phyloP scores from a whole-genome alignment of 2,113 vertebrate species.

The Lepidothrix coronata region DNA sequence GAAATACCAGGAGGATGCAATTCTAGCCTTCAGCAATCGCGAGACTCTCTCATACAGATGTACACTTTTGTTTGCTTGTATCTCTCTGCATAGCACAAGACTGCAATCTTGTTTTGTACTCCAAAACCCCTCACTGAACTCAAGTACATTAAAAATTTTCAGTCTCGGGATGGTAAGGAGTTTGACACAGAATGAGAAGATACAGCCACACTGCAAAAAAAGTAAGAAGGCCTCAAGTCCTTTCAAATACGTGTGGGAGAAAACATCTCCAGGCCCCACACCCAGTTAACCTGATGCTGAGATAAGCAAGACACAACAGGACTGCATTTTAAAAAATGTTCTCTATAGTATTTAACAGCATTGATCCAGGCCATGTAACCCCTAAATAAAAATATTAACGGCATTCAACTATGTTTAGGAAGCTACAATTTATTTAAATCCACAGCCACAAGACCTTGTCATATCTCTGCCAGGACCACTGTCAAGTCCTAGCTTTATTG shows the following conservation, averaged over 20 bases:
- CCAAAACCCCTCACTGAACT: background rate
- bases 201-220: background rate
- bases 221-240: background rate
- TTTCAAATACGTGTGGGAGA: background rate
- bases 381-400: background rate
- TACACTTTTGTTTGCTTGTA: background rate
- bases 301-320: background rate
- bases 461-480: background rate
- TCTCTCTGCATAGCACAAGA: background rate
- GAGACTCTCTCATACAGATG: background rate
- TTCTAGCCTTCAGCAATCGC: background rate
- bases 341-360: background rate
- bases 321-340: background rate
- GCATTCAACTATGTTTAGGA: background rate
- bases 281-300: background rate
- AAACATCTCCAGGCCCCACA: background rate
- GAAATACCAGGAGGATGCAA: background rate
- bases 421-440: background rate
- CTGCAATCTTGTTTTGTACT: background rate
- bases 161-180: background rate
- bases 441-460: background rate
- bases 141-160: background rate
- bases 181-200: background rate
- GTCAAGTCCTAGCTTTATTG: background rate
- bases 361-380: background rate